A percentile compares a stretch with the other conserved stretches of the same genome.
Conservation (phyloP, 1,140 invertebrate genomes). For the Brachionus sp. region DNA sequence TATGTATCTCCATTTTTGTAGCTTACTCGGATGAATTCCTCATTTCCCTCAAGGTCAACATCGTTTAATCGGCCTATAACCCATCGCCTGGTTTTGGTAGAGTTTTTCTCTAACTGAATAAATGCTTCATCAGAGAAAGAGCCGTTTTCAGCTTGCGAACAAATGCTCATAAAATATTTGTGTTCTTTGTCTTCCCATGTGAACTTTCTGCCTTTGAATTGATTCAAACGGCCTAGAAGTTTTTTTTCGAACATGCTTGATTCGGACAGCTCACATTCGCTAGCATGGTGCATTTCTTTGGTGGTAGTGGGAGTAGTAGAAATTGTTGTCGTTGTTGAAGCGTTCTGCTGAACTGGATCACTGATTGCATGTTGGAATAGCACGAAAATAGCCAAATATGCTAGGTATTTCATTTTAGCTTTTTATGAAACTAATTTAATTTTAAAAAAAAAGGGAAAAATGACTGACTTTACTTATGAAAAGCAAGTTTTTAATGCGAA, state of each 20-base stretch:
- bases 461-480: not conserved
- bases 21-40: not conserved
- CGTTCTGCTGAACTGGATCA: not conserved
- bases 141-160: not conserved
- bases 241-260: not conserved
- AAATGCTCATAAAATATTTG: constrained; percentile 24
- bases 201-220: not conserved
- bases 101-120: not conserved
- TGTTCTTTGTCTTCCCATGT: not conserved
- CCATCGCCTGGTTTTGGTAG: not conserved
- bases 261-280: not conserved
- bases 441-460: not conserved
- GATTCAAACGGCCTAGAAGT: not conserved
- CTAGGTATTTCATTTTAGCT: not conserved
- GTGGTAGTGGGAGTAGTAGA: not conserved
- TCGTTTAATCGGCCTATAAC: constrained; percentile 17
- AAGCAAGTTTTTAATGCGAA: not conserved
- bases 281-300: not conserved
- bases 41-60: constrained; percentile 5
- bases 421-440: not conserved
- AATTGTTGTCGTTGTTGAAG: not conserved
- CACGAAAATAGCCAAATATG: not conserved
- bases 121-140: not conserved
- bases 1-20: constrained; percentile 40
- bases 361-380: not conserved